Evolutionary conservation across 2,888 invertebrate species (phyloP).

Genomic region (Nowickia ferox): DNA sequence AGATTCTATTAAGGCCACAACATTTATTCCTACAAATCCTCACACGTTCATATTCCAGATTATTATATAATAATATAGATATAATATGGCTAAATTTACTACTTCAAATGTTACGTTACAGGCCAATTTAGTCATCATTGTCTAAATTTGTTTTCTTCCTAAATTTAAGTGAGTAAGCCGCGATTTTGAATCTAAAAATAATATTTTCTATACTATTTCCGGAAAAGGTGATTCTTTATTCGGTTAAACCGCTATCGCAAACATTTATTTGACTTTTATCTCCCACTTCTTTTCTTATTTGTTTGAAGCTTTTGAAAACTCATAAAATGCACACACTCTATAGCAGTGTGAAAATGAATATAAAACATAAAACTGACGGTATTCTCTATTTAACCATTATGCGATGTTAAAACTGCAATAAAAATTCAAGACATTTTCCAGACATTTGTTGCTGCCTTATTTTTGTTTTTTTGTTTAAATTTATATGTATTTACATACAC

Average conservation of each 20-base stretch:
- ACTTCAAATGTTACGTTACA: no score
- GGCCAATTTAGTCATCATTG: no score
- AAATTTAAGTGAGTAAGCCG: no score
- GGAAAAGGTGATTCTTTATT: neutral
- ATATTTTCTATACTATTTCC: no score
- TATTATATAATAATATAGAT: no score
- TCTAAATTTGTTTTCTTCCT: no score
- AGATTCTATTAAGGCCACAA: no score
- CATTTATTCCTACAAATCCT: no score
- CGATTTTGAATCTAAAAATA: no score
- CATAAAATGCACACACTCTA: conserved; percentile 26
- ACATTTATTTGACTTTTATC: conserved; percentile 10
- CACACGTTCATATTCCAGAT: no score
- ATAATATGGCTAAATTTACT: no score
- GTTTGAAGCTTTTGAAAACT: conserved; percentile 9
- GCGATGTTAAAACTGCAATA: conserved; percentile 60
- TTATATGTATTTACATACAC: neutral
- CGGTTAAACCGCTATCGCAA: neutral
- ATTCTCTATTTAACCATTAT: conserved; percentile 14
- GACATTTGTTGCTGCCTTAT: conserved; percentile 41
- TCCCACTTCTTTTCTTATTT: conserved; percentile 13
- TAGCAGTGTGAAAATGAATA: conserved; percentile 46
- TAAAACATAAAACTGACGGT: conserved; percentile 19
- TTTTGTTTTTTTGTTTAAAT: neutral
- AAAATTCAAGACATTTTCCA: conserved; percentile 65